Percentiles rank a stretch among this genome's conserved stretches.
Evolutionary conservation across 2,888 invertebrate genomes (phyloP).

Genomic region (Nudaria mundana): DNA sequence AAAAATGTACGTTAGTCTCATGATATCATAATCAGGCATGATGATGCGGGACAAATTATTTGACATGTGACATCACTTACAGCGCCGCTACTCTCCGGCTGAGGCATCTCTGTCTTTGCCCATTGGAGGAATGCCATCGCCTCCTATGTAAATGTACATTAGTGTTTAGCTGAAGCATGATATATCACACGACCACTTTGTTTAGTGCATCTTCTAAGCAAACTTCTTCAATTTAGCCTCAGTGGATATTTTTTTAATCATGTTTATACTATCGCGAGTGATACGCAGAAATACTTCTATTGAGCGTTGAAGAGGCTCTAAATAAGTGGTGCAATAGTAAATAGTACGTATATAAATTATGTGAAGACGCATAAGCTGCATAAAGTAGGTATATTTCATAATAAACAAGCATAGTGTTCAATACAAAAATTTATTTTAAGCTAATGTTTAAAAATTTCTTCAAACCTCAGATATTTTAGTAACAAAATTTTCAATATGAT

Average conservation of each 20-base stretch:
- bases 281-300: no score
- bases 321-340: constrained; percentile 6
- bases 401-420: constrained; percentile 22
- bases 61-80: constrained; percentile 71
- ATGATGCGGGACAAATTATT: constrained; percentile 53
- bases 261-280: no score
- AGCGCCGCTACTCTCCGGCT: constrained; percentile 70
- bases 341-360: constrained; percentile 4
- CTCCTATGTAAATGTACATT: constrained; percentile 71
- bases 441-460: no score
- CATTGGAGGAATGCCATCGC: constrained; percentile 73
- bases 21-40: constrained; percentile 54
- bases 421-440: neutral
- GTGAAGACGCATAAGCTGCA: constrained; percentile 28
- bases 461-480: no score
- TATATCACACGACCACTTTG: constrained; percentile 11
- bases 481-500: no score
- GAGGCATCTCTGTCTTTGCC: constrained; percentile 67
- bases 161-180: constrained; percentile 65
- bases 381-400: constrained; percentile 9
- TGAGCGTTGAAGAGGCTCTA: neutral
- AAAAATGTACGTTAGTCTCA: constrained; percentile 74
- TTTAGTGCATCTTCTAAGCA: no score
- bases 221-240: no score
- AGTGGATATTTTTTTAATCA: no score